These are phyloP conservation scores for Myotis davidii DNA, from an alignment of 2,113 vertebrate genomes.

Conservation along the genomic window DNA sequence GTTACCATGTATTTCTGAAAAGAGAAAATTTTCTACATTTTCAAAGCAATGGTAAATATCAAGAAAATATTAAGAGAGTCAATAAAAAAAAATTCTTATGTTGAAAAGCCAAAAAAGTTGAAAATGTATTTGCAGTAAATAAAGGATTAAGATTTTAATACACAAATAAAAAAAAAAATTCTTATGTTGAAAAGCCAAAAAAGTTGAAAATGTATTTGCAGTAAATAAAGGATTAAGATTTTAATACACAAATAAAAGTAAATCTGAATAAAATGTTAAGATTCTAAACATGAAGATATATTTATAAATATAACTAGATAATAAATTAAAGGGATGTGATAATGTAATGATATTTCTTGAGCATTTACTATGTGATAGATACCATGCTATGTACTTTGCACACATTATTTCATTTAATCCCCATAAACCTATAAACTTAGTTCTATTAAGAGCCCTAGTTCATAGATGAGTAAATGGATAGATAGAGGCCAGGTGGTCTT, in stretches of 20 bases:
- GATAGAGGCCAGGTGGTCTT: neutral
- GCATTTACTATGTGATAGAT: neutral
- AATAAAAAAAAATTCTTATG: neutral
- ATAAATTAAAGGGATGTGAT: neutral
- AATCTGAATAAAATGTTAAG: slow-evolving; percentile 21
- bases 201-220: neutral
- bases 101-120: neutral
- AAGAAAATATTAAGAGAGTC: neutral
- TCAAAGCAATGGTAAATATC: neutral
- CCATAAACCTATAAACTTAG: neutral
- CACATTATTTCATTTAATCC: neutral
- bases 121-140: neutral
- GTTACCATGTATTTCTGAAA: neutral
- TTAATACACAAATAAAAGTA: neutral
- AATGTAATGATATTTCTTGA: neutral
- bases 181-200: too few species aligned
- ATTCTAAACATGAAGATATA: neutral
- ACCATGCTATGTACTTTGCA: neutral
- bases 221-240: slow-evolving; percentile 7
- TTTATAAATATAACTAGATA: neutral
- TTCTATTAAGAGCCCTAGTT: neutral
- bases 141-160: neutral
- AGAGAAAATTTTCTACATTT: neutral
- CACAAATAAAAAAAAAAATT: neutral
- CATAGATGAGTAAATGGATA: neutral